These are phyloP conservation scores for Lathronympha strigana DNA, from an alignment of 2,888 invertebrate species.

Conservation along the genomic window DNA sequence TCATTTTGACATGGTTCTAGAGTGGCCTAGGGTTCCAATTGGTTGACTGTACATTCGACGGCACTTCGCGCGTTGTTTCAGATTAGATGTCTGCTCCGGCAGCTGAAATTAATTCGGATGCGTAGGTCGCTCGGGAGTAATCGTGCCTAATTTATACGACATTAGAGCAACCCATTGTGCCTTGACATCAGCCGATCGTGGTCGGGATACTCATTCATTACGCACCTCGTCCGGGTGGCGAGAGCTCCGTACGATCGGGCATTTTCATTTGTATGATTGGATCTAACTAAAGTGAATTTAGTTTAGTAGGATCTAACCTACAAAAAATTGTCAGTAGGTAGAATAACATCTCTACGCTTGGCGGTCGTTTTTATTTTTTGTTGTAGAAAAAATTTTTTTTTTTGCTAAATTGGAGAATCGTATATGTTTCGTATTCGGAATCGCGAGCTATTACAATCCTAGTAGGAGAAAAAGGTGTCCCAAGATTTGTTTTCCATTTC, in stretches of 20 bases:
- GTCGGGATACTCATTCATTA: slow-evolving; percentile 30
- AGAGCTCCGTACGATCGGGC: slow-evolving; percentile 12
- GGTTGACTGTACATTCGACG: slow-evolving; percentile 12
- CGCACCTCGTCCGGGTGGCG: slow-evolving; percentile 22
- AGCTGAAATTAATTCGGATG: slow-evolving; percentile 34
- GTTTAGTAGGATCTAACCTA: not conserved
- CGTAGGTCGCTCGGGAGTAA: slow-evolving; percentile 37
- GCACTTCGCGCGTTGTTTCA: slow-evolving; percentile 5
- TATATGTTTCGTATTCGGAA: too few relatives aligned
- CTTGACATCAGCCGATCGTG: slow-evolving; percentile 43
- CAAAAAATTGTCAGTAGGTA: not conserved
- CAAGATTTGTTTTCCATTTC: too few relatives aligned
- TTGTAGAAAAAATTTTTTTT: too few relatives aligned
- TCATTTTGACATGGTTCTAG: too few relatives aligned
- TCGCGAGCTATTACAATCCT: too few relatives aligned
- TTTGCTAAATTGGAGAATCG: too few relatives aligned
- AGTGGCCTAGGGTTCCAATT: too few relatives aligned
- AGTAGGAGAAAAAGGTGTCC: too few relatives aligned
- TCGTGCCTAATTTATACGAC: slow-evolving; percentile 48
- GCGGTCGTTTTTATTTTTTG: too few relatives aligned
- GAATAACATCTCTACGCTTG: too few relatives aligned
- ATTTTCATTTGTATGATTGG: slow-evolving; percentile 5
- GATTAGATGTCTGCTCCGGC: slow-evolving; percentile 15
- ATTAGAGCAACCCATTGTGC: slow-evolving; percentile 46
- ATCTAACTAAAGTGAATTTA: not conserved